These are phyloP conservation scores for Cotesia glomerata DNA, from an alignment of 1,140 invertebrate genomes.

Conservation along the genomic window DNA sequence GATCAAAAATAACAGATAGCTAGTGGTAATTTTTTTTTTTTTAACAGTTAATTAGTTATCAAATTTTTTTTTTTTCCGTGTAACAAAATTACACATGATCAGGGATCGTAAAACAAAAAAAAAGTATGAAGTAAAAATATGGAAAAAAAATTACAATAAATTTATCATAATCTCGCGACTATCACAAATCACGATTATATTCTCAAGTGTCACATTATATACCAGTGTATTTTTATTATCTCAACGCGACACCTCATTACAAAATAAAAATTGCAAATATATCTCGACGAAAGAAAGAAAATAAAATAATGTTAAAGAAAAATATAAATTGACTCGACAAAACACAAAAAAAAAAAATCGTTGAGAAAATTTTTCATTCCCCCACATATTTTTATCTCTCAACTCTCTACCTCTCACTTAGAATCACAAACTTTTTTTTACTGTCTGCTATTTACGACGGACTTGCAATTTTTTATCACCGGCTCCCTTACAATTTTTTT, in stretches of 20 bases:
- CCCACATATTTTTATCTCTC: too few species aligned
- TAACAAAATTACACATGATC: too few species aligned
- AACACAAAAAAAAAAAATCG: not conserved
- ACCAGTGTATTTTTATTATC: not conserved
- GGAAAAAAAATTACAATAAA: not conserved
- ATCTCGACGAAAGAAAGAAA: slow-evolving; percentile 2
- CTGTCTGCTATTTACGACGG: slow-evolving; percentile 4
- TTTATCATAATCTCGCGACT: not conserved
- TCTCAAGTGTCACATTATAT: slow-evolving; percentile 13
- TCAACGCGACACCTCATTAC: slow-evolving; percentile 13
- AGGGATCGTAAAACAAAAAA: not conserved
- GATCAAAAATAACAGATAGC: not conserved
- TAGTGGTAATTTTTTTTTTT: too few species aligned
- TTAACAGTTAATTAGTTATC: too few species aligned
- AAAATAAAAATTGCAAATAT: slow-evolving; percentile 8
- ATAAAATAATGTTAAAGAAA: not conserved
- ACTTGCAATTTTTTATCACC: not conserved
- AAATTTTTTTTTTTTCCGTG: too few species aligned
- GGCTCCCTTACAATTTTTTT: not conserved
- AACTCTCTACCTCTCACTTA: too few species aligned
- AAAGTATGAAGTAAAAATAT: slow-evolving; percentile 23
- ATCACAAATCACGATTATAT: slow-evolving; percentile 5
- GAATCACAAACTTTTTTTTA: not conserved
- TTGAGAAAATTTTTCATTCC: not conserved
- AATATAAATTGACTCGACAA: slow-evolving; percentile 6